These are phyloP conservation scores for Calliopsis andreniformis DNA, from an alignment of 1,140 invertebrate species.

Conservation along the genomic window DNA sequence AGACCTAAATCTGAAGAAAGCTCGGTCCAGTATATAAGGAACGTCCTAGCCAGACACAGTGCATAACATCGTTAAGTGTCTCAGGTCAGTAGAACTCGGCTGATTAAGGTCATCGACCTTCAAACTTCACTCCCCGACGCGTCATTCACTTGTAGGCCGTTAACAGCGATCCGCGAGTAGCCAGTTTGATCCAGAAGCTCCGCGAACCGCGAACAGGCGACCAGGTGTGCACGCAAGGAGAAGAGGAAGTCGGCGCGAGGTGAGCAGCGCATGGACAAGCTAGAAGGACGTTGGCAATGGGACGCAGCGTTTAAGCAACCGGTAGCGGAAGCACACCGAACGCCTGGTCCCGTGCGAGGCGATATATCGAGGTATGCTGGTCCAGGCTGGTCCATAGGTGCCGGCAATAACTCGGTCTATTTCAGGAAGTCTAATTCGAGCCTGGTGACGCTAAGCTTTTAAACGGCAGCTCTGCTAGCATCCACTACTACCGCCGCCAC, in stretches of 20 bases:
- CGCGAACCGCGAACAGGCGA: not conserved
- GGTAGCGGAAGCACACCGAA: conserved; percentile 55
- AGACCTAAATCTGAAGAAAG: too few species aligned
- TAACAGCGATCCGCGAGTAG: too few species aligned
- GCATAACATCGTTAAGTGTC: too few species aligned
- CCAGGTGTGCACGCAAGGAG: not conserved
- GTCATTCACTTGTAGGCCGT: too few species aligned
- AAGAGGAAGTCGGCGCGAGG: not conserved
- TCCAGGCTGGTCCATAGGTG: conserved; percentile 60
- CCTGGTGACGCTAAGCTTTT: conserved; percentile 78
- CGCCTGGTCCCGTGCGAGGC: conserved; percentile 20
- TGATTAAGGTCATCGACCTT: not conserved
- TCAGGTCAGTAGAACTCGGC: not conserved
- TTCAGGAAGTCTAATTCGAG: conserved; percentile 78
- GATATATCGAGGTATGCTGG: conserved; percentile 52
- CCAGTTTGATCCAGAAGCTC: not conserved
- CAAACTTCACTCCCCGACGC: not conserved
- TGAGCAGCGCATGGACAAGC: not conserved
- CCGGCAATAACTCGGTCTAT: conserved; percentile 79
- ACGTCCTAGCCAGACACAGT: too few species aligned
- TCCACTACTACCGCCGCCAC: conserved; percentile 23
- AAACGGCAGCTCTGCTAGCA: conserved; percentile 58
- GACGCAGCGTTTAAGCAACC: conserved; percentile 9
- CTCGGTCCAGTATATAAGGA: too few species aligned
- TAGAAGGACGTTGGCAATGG: conserved; percentile 6